Percentiles rank a stretch among this genome's conserved stretches.
These are phyloP conservation scores for Rhogogaster chlorosoma DNA, from an alignment of 2,888 invertebrate species.

Conservation along the genomic window DNA sequence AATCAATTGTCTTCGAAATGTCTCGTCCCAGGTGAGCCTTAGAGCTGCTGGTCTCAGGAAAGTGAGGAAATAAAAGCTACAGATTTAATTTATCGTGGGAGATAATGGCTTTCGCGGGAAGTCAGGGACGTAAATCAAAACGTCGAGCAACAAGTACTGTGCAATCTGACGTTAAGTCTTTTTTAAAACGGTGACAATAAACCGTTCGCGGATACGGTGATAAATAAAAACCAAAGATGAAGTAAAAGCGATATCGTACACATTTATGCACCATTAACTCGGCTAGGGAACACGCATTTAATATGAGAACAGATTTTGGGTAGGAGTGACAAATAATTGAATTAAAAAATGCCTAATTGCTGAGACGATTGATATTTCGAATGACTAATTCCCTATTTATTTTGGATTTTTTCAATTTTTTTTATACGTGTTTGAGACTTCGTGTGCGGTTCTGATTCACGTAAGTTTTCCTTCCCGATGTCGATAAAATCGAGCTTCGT, in stretches of 20 bases:
- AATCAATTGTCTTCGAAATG: constrained; percentile 2
- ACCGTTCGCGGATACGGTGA: no score
- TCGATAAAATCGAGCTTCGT: neutral
- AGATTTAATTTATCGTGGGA: neutral
- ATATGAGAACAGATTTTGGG: neutral
- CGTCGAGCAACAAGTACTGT: constrained; percentile 8
- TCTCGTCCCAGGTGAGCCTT: neutral
- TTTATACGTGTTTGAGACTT: neutral
- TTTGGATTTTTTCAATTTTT: neutral
- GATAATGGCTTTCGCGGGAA: neutral
- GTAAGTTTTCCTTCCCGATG: neutral
- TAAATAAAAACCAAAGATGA: neutral
- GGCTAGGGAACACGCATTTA: neutral
- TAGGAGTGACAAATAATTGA: neutral
- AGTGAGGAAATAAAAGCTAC: neutral
- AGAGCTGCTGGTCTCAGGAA: neutral
- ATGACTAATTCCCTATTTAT: neutral
- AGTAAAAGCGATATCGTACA: neutral
- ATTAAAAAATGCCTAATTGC: neutral
- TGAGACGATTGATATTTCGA: neutral
- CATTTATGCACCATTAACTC: neutral
- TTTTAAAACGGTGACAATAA: neutral
- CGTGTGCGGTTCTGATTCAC: neutral
- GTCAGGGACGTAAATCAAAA: neutral
- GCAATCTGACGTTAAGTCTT: neutral